A percentile compares a stretch with the other conserved stretches of the same genome.
phyloP scores from a whole-genome alignment of 1,140 invertebrate species.

The Sipha flava region DNA sequence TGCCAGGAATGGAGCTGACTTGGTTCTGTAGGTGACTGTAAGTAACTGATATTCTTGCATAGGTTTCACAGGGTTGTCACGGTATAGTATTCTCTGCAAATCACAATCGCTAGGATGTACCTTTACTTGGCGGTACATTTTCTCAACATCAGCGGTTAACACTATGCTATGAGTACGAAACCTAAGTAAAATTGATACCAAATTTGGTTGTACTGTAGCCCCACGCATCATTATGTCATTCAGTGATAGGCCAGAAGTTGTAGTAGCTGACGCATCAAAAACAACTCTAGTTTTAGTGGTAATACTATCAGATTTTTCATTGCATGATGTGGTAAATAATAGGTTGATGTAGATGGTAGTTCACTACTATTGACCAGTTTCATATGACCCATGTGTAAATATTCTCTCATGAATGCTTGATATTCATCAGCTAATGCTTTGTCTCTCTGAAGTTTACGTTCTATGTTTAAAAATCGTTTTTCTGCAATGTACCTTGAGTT shows the following conservation, averaged over 20 bases:
- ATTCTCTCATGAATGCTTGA: too few relatives aligned
- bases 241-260: slow-evolving; percentile 37
- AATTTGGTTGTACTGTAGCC: slow-evolving; percentile 38
- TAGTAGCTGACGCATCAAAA: slow-evolving; percentile 41
- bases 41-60: slow-evolving; percentile 40
- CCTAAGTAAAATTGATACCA: slow-evolving; percentile 39
- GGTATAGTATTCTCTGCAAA: slow-evolving; percentile 39
- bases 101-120: slow-evolving; percentile 38
- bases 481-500: too few relatives aligned
- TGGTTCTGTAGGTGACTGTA: slow-evolving; percentile 44
- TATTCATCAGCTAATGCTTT: too few relatives aligned
- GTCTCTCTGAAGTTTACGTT: too few relatives aligned
- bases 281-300: slow-evolving; percentile 42
- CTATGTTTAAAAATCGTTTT: too few relatives aligned
- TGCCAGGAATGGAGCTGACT: slow-evolving; percentile 42
- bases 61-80: slow-evolving; percentile 27
- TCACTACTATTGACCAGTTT: too few relatives aligned
- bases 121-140: slow-evolving; percentile 44
- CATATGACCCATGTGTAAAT: too few relatives aligned
- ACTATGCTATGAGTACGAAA: slow-evolving; percentile 40
- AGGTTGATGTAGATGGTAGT: neutral
- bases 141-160: slow-evolving; percentile 42
- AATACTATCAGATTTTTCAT: neutral
- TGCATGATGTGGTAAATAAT: neutral
- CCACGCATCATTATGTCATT: slow-evolving; percentile 42